Evolutionary conservation across 1,140 invertebrate genomes (phyloP), one percentile per base, ranked within the genome.

Genomic region (Argopecten irradians): DNA sequence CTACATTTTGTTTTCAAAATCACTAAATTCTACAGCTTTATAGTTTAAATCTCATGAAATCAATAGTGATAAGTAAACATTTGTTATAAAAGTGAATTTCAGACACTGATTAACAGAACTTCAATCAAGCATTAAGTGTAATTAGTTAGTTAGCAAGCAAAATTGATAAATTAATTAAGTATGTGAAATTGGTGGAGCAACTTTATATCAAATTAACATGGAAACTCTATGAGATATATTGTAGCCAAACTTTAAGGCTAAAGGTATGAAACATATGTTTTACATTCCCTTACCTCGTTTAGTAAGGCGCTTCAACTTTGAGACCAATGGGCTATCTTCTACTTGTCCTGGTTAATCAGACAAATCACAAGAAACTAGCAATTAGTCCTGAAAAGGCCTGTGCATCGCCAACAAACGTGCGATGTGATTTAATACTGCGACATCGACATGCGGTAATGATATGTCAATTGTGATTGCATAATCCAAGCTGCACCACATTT

Each of bases 251-350:
- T n/a, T 46, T 2, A 46, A 11, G 13, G 14, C 13, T 71, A 3
- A 28, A 28, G 33, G 11, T 84, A 36, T 36, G 0, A 39, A 34
- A 84, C n/a, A n/a, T 8, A 82, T 43, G 0, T 36, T 16, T 13
- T 39, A 28, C 28, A 28, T 0, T n/a, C 0, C 16, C 32, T 34
- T 85, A 90, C 89, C 89, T 90, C 41, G 83, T 39, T 86, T 90
- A 16, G 41, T 41, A 36, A 82, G 22, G 34, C 46, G 85, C 39
- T 88, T 88, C 22, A 93, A 83, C 82, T 92, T 94, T 34, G 88
- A 87, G 34, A 93, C 91, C 32, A 94, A 86, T 19, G 93, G 93
- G 84, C 93, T 94, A n/a, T 94, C 93, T n/a, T 89, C 89, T 19
- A 91, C 84, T 36, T 93, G 92, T 87, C 92, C 92, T 93, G 71